Evolutionary conservation across 2,797 vertebrate species (phyloP).

Genomic region (Lophius americanus): DNA sequence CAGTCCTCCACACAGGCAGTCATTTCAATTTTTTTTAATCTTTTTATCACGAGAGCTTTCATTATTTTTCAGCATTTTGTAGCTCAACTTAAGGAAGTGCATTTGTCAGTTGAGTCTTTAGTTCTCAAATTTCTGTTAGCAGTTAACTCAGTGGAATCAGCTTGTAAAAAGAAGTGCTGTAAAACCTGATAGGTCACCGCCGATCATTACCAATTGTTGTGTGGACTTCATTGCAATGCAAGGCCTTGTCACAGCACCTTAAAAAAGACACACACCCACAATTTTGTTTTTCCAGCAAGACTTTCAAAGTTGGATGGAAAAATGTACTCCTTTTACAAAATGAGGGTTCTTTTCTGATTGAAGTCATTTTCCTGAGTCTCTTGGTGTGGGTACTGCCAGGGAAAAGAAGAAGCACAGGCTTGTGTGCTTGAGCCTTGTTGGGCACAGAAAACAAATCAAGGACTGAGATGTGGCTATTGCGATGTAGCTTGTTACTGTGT

Average conservation of each 20-base stretch:
- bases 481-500: conserved; percentile 70
- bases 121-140: conserved; percentile 64
- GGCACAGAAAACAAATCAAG: conserved; percentile 66
- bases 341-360: conserved; percentile 15
- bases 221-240: conserved; percentile 43
- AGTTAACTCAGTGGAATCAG: conserved; percentile 72
- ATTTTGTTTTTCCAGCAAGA: conserved; percentile 39
- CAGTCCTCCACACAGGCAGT: conserved; percentile 29
- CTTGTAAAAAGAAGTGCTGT: conserved; percentile 75
- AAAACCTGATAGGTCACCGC: conserved; percentile 74
- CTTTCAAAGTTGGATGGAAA: conserved; percentile 40
- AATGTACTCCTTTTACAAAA: conserved; percentile 65
- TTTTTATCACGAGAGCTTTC: conserved; percentile 30
- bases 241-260: conserved; percentile 43
- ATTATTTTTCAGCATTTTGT: conserved; percentile 35
- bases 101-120: conserved; percentile 32
- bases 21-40: not conserved
- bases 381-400: conserved; percentile 31
- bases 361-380: conserved; percentile 40
- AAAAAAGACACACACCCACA: conserved; percentile 65
- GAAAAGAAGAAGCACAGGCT: conserved; percentile 33
- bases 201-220: conserved; percentile 74
- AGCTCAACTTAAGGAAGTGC: conserved; percentile 54
- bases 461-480: conserved; percentile 61
- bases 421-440: conserved; percentile 40